Evolutionary conservation across 2,797 vertebrate genomes (phyloP), one percentile per base, ranked within the genome.

Genomic region (Momotus momota): DNA sequence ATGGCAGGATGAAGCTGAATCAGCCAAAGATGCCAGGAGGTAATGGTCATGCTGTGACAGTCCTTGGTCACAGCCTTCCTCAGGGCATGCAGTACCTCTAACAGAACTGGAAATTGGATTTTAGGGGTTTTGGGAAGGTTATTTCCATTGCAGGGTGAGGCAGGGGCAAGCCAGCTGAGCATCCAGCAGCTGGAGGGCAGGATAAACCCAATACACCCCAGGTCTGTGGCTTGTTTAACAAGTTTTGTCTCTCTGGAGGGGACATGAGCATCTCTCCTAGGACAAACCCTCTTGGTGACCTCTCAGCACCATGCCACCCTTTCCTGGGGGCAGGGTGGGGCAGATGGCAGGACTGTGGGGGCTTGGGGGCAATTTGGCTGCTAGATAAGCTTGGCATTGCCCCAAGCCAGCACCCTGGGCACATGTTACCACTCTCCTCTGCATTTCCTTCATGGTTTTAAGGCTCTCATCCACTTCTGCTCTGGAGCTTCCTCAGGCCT

Each of bases 171-270:
- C 10, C 14, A 64, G 46, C 57, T 43, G 40, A 69, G 49, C 14
- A 83, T 29, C 35, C 73, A 58, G 65, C 48, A 71, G 69, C 48
- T 71, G 70, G 26, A 75, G 46, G 31, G 1, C 3, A 10, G 74
- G 25, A 27, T 61, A 52, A 23, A 54, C 49, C 13, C 0, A 0
- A 12, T 62, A n/a, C 7, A 40, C 16, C 23, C 29, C 33, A 46
- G 9, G 23, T 35, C 35, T 2, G 4, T 1, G 1, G 43, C 12
- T 71, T 29, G 19, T 18, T 48, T 72, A 46, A 31, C 18, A 14
- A 16, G 3, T 41, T 81, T 6, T 41, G 49, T 31, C 17, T 71
- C 38, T 73, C 17, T 45, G n/a, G 79, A 73, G 20, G 16, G 26
- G 23, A 64, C 21, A 40, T 1, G 0, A 66, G 64, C 51, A 27